Evolutionary conservation across 2,113 vertebrate genomes (phyloP).

Genomic region (Catharus bicknelli): DNA sequence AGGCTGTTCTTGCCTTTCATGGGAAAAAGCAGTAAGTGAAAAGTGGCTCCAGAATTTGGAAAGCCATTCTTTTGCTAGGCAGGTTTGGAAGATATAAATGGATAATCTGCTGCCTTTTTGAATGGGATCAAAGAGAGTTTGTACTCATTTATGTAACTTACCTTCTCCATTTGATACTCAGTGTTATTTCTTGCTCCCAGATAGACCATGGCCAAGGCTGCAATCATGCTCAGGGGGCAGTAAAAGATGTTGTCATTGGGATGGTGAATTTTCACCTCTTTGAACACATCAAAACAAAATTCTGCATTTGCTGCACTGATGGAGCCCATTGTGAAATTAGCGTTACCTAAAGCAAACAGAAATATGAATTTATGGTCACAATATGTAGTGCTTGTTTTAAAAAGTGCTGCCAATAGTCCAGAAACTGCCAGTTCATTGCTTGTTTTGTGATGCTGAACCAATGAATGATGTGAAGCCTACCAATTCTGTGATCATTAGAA

Average conservation of each 20-base stretch:
- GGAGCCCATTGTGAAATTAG: conserved; percentile 59
- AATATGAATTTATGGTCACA: neutral
- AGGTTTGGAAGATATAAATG: neutral
- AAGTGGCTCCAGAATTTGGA: neutral
- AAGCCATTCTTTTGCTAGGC: neutral
- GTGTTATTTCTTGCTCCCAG: conserved; percentile 83
- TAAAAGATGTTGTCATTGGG: conserved; percentile 77
- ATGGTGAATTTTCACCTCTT: conserved; percentile 70
- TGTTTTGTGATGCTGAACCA: neutral
- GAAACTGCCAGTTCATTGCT: neutral
- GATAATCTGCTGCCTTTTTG: neutral
- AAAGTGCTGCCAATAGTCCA: neutral
- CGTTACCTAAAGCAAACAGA: neutral
- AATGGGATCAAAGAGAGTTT: neutral
- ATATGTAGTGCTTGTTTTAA: neutral
- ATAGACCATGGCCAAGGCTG: conserved; percentile 82
- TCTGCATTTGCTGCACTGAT: conserved; percentile 77
- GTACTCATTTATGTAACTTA: conserved; percentile 39
- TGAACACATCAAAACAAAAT: conserved; percentile 82
- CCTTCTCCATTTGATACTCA: conserved; percentile 83
- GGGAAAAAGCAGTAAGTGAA: neutral
- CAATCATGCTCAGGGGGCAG: conserved; percentile 84
- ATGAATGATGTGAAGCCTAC: neutral
- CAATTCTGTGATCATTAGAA: neutral
- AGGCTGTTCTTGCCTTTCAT: neutral